Evolutionary conservation across 2,797 vertebrate genomes (phyloP), one percentile per base, ranked within the genome.

Genomic region (Sternotherus odoratus): DNA sequence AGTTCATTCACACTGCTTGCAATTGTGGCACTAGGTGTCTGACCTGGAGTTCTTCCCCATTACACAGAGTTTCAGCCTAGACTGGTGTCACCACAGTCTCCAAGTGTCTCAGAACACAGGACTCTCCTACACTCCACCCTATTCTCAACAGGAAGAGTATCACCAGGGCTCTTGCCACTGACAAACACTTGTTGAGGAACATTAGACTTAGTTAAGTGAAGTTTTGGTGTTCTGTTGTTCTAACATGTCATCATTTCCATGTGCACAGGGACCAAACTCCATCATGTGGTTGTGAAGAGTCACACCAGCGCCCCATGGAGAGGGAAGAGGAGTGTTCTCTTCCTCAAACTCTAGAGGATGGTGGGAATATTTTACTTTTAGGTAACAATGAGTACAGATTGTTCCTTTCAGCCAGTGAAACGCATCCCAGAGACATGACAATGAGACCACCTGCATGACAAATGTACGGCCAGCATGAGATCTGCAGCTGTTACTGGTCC

Each of bases 401-500:
- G 49, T 28, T 82, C 83, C 60, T 63, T 80, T 82, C 83, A 80
- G 92, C 88, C 90, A 85, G 79, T 78, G 88, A 93, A 95, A 95
- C 95, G 93, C 26, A 91, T 53, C 48, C 51, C 9, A 4, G 85
- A 86, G 84, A 23, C 4, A 72, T 0, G 43, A 77, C 19, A 88
- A 85, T 7, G 1, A 93, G 46, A 75, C 74, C 26, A 86, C 19
- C 0, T 23, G 49, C 82, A 43, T 12, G 72, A 92, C 86, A 81
- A 77, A 80, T 28, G 72, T 46, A 92, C 82, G 91, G 91, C 93
- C 94, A 83, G 89, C 82, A 74, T 89, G 96, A 96, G 81, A 85
- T 93, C 79, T 77, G 85, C 54, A 69, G 90, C 90, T 89, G 21
- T 10, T 83, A 72, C 79, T 94, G 83, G 96, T 96, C 94, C 96